phyloP scores from a whole-genome alignment of 1,140 invertebrate species.

The Spodoptera litura region DNA sequence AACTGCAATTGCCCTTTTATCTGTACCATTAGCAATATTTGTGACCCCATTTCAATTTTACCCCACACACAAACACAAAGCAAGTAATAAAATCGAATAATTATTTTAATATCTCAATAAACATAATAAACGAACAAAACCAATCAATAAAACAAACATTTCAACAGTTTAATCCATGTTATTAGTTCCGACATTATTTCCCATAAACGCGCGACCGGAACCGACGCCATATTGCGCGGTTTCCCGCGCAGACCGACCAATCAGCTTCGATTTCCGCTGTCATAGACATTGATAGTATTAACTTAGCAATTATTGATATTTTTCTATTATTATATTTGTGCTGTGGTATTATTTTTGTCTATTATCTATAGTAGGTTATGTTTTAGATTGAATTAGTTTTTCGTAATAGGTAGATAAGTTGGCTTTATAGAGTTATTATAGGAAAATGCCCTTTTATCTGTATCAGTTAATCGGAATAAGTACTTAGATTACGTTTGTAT shows the following conservation, averaged over 20 bases:
- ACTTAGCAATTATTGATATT: slow-evolving; percentile 53
- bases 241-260: slow-evolving; percentile 71
- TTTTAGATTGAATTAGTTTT: slow-evolving; percentile 43
- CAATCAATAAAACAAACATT: slow-evolving; percentile 44
- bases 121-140: slow-evolving; percentile 15
- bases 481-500: not conserved
- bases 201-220: slow-evolving; percentile 67
- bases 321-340: slow-evolving; percentile 48
- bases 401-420: slow-evolving; percentile 27
- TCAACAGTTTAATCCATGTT: slow-evolving; percentile 57
- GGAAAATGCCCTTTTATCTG: slow-evolving; percentile 1
- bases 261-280: slow-evolving; percentile 71
- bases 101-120: slow-evolving; percentile 38
- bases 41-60: not conserved
- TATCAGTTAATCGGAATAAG: slow-evolving; percentile 3
- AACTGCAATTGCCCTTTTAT: not conserved
- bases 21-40: not conserved
- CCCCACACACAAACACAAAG: not conserved
- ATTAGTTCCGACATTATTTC: slow-evolving; percentile 64
- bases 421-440: slow-evolving; percentile 33
- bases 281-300: slow-evolving; percentile 42
- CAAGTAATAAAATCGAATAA: slow-evolving; percentile 3
- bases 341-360: slow-evolving; percentile 42
- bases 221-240: slow-evolving; percentile 75
- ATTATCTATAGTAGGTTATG: slow-evolving; percentile 38